phyloP scores from a whole-genome alignment of 2,113 vertebrate genomes.

The Centrocercus urophasianus region DNA sequence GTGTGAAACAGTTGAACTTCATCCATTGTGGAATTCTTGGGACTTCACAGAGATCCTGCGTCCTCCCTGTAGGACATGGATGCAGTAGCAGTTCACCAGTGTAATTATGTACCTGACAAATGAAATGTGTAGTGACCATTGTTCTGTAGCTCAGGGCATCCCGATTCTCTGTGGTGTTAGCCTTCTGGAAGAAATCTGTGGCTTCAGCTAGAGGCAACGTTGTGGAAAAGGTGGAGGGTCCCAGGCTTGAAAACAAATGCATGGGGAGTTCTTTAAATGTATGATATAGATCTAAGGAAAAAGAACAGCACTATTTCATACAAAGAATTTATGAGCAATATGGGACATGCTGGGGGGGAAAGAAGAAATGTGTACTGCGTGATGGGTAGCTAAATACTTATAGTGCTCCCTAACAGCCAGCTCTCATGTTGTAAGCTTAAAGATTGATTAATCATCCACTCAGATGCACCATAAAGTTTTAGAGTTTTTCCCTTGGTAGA shows the following conservation, averaged over 20 bases:
- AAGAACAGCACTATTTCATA: background rate
- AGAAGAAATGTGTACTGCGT: background rate
- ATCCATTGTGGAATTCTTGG: background rate
- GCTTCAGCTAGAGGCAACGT: background rate
- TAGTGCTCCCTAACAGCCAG: background rate
- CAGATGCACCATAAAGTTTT: slow-evolving; percentile 37
- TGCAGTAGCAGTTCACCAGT: background rate
- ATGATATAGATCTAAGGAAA: background rate
- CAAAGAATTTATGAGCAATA: background rate
- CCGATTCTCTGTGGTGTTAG: background rate
- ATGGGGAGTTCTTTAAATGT: background rate
- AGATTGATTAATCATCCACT: slow-evolving; percentile 45
- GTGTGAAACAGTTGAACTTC: background rate
- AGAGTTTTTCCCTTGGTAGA: slow-evolving; percentile 45
- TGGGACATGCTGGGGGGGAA: background rate
- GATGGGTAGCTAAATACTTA: background rate
- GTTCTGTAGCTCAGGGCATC: background rate
- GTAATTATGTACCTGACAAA: accelerated
- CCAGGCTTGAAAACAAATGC: background rate
- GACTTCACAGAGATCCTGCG: background rate
- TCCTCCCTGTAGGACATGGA: background rate
- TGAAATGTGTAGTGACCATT: background rate
- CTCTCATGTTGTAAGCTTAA: background rate
- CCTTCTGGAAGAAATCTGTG: background rate
- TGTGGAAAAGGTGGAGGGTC: background rate